A percentile compares a stretch with the other conserved stretches of the same genome.
Conservation (phyloP, 2,113 vertebrate species). For the Pseudorasbora parva region DNA sequence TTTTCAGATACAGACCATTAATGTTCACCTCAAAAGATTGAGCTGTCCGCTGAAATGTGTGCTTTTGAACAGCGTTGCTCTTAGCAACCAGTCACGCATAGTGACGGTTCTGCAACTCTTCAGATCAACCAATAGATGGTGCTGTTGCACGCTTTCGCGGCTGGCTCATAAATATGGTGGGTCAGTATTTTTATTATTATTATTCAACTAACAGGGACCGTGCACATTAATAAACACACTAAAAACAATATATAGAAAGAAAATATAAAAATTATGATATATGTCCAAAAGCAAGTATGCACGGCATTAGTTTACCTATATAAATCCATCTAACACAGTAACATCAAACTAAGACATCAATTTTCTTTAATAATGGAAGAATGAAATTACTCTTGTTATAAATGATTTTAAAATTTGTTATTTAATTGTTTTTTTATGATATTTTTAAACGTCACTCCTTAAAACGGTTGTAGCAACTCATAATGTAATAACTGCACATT, state of each 20-base stretch:
- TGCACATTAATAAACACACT: not conserved
- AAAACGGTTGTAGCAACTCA: too few species aligned
- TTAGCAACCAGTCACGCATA: slow-evolving; percentile 48
- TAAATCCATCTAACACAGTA: too few species aligned
- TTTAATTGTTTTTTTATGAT: not conserved
- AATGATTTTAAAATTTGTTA: not conserved
- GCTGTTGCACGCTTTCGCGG: not conserved
- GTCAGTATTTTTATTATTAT: not conserved
- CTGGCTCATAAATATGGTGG: too few species aligned
- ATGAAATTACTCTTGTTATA: not conserved
- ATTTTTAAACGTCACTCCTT: too few species aligned
- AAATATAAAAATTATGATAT: not conserved
- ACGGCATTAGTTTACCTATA: too few species aligned
- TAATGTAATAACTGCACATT: too few species aligned
- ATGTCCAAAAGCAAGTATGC: not conserved
- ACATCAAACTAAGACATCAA: too few species aligned
- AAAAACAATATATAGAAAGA: not conserved
- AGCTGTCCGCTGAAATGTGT: not conserved
- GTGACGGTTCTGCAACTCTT: not conserved
- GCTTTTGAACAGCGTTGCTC: slow-evolving; percentile 22
- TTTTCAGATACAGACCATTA: not conserved
- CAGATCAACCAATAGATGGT: slow-evolving; percentile 29
- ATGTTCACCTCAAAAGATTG: not conserved
- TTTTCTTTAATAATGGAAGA: not conserved
- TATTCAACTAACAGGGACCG: not conserved